Percentiles rank a stretch among this genome's conserved stretches.
phyloP scores from a whole-genome alignment of 1,140 invertebrate genomes.

The Sogatella furcifera region DNA sequence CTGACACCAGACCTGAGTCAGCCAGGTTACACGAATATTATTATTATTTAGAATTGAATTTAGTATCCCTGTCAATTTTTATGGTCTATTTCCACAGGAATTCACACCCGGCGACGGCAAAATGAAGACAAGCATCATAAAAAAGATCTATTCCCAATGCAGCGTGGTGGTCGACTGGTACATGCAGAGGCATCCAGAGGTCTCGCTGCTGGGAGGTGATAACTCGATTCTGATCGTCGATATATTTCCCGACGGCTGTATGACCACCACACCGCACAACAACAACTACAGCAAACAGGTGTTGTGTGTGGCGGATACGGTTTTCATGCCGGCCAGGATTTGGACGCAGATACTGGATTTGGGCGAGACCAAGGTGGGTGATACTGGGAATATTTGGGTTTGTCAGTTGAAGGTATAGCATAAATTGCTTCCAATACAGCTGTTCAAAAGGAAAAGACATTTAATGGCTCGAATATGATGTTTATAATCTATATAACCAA shows the following conservation, averaged over 20 bases:
- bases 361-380: background rate
- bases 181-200: constrained; percentile 25
- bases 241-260: constrained; percentile 27
- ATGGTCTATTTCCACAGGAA: background rate
- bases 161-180: constrained; percentile 25
- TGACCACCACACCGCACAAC: constrained; percentile 26
- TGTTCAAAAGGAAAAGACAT: too few relatives aligned
- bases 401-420: too few relatives aligned
- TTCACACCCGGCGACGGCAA: constrained; percentile 14
- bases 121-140: constrained; percentile 17
- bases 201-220: constrained; percentile 21
- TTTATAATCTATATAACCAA: too few relatives aligned
- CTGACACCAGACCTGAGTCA: too few relatives aligned
- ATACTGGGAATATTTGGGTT: too few relatives aligned
- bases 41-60: too few relatives aligned
- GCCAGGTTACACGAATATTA: too few relatives aligned
- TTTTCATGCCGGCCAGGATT: constrained; percentile 25
- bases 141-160: constrained; percentile 25
- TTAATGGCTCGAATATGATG: too few relatives aligned
- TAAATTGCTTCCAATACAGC: too few relatives aligned
- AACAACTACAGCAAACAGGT: constrained; percentile 27
- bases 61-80: background rate
- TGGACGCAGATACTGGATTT: constrained; percentile 24
- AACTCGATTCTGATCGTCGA: constrained; percentile 26
- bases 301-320: constrained; percentile 27